phyloP scores from a whole-genome alignment of 35 echinoderm and acorn worm genomes.

The Ptychodera flava region DNA sequence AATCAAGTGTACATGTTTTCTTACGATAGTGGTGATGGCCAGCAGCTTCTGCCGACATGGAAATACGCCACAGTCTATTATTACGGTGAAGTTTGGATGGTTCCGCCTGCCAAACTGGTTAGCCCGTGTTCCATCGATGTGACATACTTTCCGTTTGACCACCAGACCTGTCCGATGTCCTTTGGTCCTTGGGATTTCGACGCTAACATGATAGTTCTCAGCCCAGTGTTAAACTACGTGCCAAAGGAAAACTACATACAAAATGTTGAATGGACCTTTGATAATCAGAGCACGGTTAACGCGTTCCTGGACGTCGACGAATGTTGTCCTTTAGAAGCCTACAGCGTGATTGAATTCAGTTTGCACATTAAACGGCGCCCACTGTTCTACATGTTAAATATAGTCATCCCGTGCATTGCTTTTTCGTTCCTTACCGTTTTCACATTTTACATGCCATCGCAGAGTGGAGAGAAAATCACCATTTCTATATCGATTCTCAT shows the following conservation, averaged over 20 bases:
- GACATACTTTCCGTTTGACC: constrained; percentile 86
- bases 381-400: constrained; percentile 89
- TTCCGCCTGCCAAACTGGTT: constrained; percentile 72
- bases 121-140: constrained; percentile 83
- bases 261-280: constrained; percentile 65
- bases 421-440: constrained; percentile 86
- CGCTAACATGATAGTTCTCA: constrained; percentile 66
- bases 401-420: constrained; percentile 79
- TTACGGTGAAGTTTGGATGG: constrained; percentile 73
- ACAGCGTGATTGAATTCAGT: constrained; percentile 70
- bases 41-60: constrained; percentile 34
- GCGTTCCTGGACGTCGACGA: constrained; percentile 52
- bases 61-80: constrained; percentile 63
- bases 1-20: no score
- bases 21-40: constrained; percentile 49
- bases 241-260: constrained; percentile 58
- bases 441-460: constrained; percentile 84
- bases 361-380: constrained; percentile 83
- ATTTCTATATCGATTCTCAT: constrained; percentile 93
- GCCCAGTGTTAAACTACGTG: constrained; percentile 37
- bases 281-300: background rate
- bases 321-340: constrained; percentile 57
- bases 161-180: constrained; percentile 72
- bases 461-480: constrained; percentile 86
- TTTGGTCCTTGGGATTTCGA: constrained; percentile 95